Conservation (phyloP, 2,113 vertebrate species). For the Pterocles gutturalis region DNA sequence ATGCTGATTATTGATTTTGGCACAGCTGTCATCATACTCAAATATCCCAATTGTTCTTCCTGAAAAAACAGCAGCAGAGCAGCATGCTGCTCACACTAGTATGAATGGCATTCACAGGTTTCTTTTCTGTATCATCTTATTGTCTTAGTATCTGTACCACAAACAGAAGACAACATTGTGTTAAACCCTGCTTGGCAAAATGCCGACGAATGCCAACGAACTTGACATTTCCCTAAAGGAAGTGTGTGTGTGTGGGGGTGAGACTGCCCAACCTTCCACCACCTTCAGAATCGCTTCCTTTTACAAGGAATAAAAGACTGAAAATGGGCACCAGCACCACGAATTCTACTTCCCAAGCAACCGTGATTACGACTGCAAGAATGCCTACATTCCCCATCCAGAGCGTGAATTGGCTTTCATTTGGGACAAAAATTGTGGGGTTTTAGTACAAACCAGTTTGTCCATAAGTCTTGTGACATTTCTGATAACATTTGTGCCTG, state of each 20-base stretch:
- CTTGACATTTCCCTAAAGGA: neutral
- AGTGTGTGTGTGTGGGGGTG: neutral
- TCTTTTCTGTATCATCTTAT: neutral
- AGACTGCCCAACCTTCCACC: neutral
- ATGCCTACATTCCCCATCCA: neutral
- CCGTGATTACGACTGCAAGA: neutral
- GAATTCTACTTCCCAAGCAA: neutral
- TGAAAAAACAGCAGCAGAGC: neutral
- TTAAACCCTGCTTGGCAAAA: neutral
- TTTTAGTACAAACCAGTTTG: neutral
- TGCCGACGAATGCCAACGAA: neutral
- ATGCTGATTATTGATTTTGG: neutral
- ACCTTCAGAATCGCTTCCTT: neutral
- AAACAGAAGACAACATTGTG: neutral
- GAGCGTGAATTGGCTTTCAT: neutral
- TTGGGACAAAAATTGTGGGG: neutral
- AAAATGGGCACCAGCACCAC: neutral
- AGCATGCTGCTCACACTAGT: neutral
- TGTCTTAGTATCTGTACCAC: neutral
- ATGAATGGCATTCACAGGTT: neutral
- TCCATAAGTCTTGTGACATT: neutral
- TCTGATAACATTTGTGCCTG: neutral
- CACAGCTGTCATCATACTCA: neutral
- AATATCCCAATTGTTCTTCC: neutral
- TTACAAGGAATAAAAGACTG: neutral